These are phyloP conservation scores for Muraenolepis orangiensis DNA, from an alignment of 2,797 vertebrate species.

Conservation along the genomic window DNA sequence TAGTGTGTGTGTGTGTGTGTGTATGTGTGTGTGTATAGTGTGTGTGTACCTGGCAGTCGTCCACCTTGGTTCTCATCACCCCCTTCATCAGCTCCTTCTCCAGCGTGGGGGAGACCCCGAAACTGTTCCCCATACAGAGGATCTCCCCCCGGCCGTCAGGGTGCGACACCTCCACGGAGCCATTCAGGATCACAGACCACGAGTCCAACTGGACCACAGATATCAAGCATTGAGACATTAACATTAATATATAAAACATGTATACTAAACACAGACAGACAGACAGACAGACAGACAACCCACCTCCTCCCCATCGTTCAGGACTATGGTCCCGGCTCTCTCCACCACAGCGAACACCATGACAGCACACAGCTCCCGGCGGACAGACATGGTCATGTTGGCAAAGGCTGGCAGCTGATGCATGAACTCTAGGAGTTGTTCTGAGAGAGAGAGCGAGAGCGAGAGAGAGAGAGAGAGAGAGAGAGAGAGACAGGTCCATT, in stretches of 20 bases:
- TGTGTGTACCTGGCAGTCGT: constrained; percentile 92
- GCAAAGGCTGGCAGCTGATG: constrained; percentile 98
- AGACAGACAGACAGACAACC: constrained; percentile 33
- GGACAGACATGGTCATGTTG: constrained; percentile 99
- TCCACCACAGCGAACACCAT: constrained; percentile 99
- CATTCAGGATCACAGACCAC: constrained; percentile 98
- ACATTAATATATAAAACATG: too few species aligned
- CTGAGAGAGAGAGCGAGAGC: constrained; percentile 63
- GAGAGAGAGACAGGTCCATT: too few species aligned
- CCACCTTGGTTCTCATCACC: constrained; percentile 98
- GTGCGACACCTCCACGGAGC: constrained; percentile 95
- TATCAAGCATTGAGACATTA: too few species aligned
- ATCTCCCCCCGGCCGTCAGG: constrained; percentile 91
- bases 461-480: neutral
- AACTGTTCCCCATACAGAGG: constrained; percentile 98
- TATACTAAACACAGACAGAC: too few species aligned
- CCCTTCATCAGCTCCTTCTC: constrained; percentile 99
- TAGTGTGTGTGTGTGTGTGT: neutral
- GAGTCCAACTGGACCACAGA: constrained; percentile 84
- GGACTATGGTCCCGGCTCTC: constrained; percentile 92
- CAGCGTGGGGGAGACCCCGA: constrained; percentile 98
- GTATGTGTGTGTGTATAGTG: neutral
- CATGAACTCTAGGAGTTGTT: constrained; percentile 99
- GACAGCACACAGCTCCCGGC: constrained; percentile 95
- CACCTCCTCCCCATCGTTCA: constrained; percentile 98